Conservation (phyloP, 2,888 invertebrate genomes). For the Colostygia pectinataria region DNA sequence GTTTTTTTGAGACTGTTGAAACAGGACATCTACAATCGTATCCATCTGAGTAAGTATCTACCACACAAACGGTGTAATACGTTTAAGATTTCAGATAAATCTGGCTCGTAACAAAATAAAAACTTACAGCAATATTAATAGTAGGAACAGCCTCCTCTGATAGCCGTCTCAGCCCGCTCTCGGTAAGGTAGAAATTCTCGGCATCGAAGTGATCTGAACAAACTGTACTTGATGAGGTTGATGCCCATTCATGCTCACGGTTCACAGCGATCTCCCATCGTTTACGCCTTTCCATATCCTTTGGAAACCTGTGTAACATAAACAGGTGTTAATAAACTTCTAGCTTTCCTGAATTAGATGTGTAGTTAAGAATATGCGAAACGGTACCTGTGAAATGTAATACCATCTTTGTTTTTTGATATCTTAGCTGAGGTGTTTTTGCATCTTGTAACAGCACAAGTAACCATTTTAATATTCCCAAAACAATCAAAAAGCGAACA, state of each 20-base stretch:
- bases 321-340: background rate
- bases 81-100: too few species aligned
- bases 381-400: conserved; percentile 67
- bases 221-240: conserved; percentile 63
- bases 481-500: too few species aligned
- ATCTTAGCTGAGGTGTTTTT: conserved; percentile 66
- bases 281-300: conserved; percentile 54
- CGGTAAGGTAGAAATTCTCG: conserved; percentile 64
- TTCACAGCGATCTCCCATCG: conserved; percentile 68
- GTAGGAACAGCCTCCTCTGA: conserved; percentile 57
- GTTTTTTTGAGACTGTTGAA: too few species aligned
- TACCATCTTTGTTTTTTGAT: conserved; percentile 67
- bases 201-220: conserved; percentile 68
- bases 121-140: conserved; percentile 69
- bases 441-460: conserved; percentile 63
- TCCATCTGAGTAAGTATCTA: too few species aligned
- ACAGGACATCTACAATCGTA: too few species aligned
- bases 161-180: conserved; percentile 61
- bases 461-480: conserved; percentile 44
- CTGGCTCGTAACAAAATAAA: too few species aligned
- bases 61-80: too few species aligned
- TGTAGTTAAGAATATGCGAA: background rate
- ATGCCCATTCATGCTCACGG: conserved; percentile 56
- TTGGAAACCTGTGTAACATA: conserved; percentile 54
- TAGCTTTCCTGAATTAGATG: too few species aligned